These are phyloP conservation scores for Mellilla xanthometata DNA, from an alignment of 2,888 invertebrate genomes.

Conservation along the genomic window DNA sequence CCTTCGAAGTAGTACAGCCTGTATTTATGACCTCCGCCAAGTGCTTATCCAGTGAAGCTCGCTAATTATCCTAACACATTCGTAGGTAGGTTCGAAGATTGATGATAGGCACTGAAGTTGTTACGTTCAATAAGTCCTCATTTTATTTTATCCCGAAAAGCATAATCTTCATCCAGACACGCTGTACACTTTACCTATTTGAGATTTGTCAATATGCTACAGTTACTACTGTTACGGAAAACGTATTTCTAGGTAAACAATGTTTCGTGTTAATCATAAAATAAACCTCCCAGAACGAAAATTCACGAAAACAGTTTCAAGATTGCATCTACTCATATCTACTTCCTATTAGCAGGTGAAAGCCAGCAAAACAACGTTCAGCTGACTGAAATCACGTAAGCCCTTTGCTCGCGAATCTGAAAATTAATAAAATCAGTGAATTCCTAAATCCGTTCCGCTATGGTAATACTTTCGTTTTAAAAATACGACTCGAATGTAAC, in stretches of 20 bases:
- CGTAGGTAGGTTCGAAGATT: no score
- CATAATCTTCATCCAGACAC: no score
- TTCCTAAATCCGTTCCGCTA: no score
- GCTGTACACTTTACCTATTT: no score
- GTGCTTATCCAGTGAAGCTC: slow-evolving; percentile 22
- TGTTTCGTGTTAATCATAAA: no score
- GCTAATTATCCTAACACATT: slow-evolving; percentile 27
- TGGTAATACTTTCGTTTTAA: background rate
- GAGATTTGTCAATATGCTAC: no score
- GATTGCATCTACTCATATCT: background rate
- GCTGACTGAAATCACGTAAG: background rate
- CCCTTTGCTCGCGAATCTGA: background rate
- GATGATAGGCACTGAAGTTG: slow-evolving; percentile 1
- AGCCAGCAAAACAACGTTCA: background rate
- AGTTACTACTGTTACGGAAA: no score
- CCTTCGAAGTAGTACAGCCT: slow-evolving; percentile 16
- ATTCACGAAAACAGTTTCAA: background rate
- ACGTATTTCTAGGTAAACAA: no score
- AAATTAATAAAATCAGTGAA: background rate
- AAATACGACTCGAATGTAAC: background rate
- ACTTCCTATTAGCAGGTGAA: background rate
- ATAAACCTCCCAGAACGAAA: no score
- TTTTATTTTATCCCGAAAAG: no score
- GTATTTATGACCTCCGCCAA: slow-evolving; percentile 8
- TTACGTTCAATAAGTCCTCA: no score